Conservation (phyloP, 1,140 invertebrate genomes). For the Drosophila oshimai region DNA sequence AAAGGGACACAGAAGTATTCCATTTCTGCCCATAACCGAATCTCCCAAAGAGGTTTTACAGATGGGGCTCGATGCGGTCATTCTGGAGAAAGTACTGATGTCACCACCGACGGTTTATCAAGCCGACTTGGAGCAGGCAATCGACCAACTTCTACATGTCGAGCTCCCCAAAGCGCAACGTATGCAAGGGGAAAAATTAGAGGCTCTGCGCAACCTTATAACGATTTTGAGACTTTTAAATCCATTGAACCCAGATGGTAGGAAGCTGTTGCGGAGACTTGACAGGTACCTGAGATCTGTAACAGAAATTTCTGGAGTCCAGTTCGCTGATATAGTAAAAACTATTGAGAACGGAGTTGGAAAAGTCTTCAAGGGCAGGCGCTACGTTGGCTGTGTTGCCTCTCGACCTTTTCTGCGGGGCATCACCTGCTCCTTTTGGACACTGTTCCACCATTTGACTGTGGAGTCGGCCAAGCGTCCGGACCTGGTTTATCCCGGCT, state of each 20-base stretch:
- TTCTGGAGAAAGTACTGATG: constrained; percentile 13
- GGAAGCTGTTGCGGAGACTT: background rate
- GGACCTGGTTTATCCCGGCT: constrained; percentile 83
- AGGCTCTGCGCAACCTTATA: constrained; percentile 9
- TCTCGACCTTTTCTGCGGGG: constrained; percentile 87
- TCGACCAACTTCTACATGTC: constrained; percentile 35
- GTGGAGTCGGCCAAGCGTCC: constrained; percentile 87
- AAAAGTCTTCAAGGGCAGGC: constrained; percentile 84
- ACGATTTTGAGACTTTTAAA: background rate
- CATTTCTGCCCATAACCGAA: background rate
- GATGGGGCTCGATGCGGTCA: background rate
- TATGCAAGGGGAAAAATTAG: constrained; percentile 5
- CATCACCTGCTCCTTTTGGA: constrained; percentile 96
- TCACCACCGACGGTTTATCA: constrained; percentile 19
- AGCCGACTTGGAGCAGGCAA: constrained; percentile 45
- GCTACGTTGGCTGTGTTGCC: constrained; percentile 86
- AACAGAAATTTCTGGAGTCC: background rate
- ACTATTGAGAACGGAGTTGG: background rate
- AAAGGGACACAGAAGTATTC: background rate
- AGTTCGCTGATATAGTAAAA: background rate
- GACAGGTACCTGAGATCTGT: background rate
- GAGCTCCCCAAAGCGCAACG: constrained; percentile 32
- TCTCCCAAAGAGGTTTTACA: background rate
- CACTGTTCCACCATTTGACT: constrained; percentile 95
- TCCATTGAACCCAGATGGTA: constrained; percentile 13